Evolutionary conservation across 2,888 invertebrate species (phyloP).

Genomic region (Rhagonycha fulva): DNA sequence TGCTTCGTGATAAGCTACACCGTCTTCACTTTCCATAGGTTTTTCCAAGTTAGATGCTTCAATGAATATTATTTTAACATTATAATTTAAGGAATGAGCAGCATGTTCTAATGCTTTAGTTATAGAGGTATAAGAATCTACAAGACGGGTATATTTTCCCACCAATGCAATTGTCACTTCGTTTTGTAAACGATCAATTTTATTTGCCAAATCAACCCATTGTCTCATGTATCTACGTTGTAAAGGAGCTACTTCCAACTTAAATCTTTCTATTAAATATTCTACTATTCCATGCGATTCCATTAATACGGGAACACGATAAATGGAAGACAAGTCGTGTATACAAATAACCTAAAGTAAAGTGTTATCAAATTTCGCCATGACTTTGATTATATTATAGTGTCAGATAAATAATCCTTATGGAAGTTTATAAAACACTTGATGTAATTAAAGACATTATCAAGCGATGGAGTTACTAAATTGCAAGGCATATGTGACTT

Average conservation of each 20-base stretch:
- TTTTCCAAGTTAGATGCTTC: constrained; percentile 89
- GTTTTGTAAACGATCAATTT: constrained; percentile 81
- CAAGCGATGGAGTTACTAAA: no score
- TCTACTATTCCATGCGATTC: constrained; percentile 88
- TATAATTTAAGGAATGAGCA: constrained; percentile 81
- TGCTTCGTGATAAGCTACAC: constrained; percentile 87
- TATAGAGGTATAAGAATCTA: constrained; percentile 96
- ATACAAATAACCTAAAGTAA: constrained; percentile 62
- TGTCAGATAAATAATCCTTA: no score
- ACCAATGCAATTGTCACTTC: constrained; percentile 90
- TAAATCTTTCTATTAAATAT: constrained; percentile 80
- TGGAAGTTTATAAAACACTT: no score
- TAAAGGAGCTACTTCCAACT: constrained; percentile 69
- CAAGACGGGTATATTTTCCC: constrained; percentile 94
- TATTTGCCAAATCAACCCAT: constrained; percentile 88
- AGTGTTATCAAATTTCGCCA: not conserved
- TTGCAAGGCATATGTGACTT: no score
- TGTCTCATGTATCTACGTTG: constrained; percentile 79
- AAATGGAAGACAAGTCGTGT: constrained; percentile 92
- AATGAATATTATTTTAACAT: constrained; percentile 86
- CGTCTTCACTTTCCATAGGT: constrained; percentile 71
- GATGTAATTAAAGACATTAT: no score
- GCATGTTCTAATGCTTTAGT: constrained; percentile 95
- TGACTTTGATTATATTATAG: not conserved
- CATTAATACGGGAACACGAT: constrained; percentile 93